These are phyloP conservation scores for Mayetiola destructor DNA, from an alignment of 2,888 invertebrate species.

Conservation along the genomic window DNA sequence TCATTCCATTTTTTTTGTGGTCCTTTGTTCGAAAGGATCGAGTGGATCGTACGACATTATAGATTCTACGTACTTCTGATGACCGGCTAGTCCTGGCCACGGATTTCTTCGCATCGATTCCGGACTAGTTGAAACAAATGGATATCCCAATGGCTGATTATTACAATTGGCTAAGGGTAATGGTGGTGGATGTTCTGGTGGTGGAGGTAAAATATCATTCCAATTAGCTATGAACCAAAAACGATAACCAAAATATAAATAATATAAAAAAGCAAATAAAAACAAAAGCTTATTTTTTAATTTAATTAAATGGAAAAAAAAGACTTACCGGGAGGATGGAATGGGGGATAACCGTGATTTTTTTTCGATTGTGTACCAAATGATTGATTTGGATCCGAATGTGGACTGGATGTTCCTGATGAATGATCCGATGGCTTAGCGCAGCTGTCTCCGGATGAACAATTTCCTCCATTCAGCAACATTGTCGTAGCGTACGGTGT, in stretches of 20 bases:
- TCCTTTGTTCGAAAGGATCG: background rate
- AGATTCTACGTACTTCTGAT: conserved; percentile 28
- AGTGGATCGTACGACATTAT: background rate
- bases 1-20: too few relatives aligned
- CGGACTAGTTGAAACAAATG: conserved; percentile 33
- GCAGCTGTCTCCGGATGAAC: conserved; percentile 33
- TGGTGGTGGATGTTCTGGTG: conserved; percentile 46
- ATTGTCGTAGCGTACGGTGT: conserved; percentile 64
- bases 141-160: conserved; percentile 18
- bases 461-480: conserved; percentile 37
- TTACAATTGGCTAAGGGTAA: conserved; percentile 27
- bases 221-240: conserved; percentile 38
- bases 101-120: conserved; percentile 30
- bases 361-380: conserved; percentile 23
- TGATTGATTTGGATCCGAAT: conserved; percentile 28
- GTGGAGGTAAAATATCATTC: conserved; percentile 45
- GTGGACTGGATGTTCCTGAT: conserved; percentile 35
- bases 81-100: conserved; percentile 31
- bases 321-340: conserved; percentile 31
- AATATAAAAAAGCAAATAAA: background rate
- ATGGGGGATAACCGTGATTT: conserved; percentile 27
- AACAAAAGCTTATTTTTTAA: background rate
- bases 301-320: background rate
- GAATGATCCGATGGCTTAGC: conserved; percentile 31
- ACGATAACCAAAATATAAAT: conserved; percentile 15